Base-by-base conservation (phyloP, 2,113 vertebrate genomes). In the Aphelocoma coerulescens region DNA sequence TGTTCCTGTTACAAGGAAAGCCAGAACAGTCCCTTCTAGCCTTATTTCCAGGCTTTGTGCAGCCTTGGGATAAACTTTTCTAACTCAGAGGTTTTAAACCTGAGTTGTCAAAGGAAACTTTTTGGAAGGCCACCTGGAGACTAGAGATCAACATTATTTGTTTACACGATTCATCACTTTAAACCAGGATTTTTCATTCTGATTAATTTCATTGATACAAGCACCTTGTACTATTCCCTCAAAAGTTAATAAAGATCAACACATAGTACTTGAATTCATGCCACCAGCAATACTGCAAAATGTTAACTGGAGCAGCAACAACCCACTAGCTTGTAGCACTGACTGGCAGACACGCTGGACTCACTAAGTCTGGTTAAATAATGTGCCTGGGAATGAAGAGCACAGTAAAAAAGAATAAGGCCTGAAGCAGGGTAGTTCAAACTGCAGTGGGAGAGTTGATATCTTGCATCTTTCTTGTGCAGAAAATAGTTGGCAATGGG, bases 201-300 rank as follows among this genome's bases (percentile, higher is more conserved):
- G 58, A 90, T 75, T 74, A 81, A 63, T 68, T 61, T 48, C 30
- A 74, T 67, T 83, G 65, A 69, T 88, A 65, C 7, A 88, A 92
- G 28, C 48, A 73, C 69, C 37, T 76, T 84, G 58, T 80, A 88
- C 55, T 77, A 86, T 75, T 87, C 79, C 16, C 17, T 11, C 35
- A 39, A 78, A 93, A 33, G 46, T 59, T 85, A 91, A 93, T 66
- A 94, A 93, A 96, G 55, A 86, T 35, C 57, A 79, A 74, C 48
- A 63, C 4, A 5, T 46, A 39, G 52, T 62, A 71, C 35, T 77
- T 85, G 54, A 88, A 88, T 72, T 61, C 49, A 4, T 54, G 59
- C 67, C 72, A 77, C 24, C 33, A 41, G 26, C 69, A 80, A 35
- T 41, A 59, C 33, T 17, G 44, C 46, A 76, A 62, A 81, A 87